These are phyloP conservation scores for Felis chaus DNA, from an alignment of 2,113 vertebrate genomes.

Conservation along the genomic window DNA sequence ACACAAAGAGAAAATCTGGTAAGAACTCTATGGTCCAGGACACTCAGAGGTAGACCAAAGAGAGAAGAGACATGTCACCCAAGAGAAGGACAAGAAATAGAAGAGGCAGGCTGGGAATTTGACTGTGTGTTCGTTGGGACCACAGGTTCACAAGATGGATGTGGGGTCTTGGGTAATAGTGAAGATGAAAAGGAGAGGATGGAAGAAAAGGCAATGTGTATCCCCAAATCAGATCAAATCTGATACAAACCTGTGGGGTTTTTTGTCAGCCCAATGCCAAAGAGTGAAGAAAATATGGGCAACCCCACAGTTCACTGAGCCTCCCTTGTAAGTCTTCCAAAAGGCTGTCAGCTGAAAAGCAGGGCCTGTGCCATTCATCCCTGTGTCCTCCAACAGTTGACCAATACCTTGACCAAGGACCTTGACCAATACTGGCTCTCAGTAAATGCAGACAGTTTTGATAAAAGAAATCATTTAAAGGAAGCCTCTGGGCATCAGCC, in stretches of 20 bases:
- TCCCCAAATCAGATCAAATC: not conserved
- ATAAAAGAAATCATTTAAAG: not conserved
- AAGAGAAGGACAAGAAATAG: not conserved
- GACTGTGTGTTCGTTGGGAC: accelerated
- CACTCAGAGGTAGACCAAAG: not conserved
- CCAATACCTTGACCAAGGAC: not conserved
- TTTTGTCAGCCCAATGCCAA: not conserved
- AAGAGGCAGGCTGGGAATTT: not conserved
- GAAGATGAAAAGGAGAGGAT: not conserved
- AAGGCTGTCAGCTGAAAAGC: not conserved
- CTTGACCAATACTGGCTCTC: not conserved
- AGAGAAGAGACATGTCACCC: not conserved
- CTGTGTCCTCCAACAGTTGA: not conserved
- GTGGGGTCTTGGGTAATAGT: not conserved
- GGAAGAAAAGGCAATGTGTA: not conserved
- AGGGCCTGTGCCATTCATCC: not conserved
- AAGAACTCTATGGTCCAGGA: not conserved
- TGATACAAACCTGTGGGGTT: no score
- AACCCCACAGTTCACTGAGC: not conserved
- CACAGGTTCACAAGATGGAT: not conserved
- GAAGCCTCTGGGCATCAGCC: not conserved
- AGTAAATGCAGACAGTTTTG: not conserved
- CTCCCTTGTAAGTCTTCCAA: not conserved
- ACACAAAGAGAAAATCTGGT: slow-evolving; percentile 45
- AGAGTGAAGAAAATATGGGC: not conserved